Evolutionary conservation across 2,113 vertebrate species (phyloP), one percentile per base, ranked within the genome.

Genomic region (Phaethon lepturus): DNA sequence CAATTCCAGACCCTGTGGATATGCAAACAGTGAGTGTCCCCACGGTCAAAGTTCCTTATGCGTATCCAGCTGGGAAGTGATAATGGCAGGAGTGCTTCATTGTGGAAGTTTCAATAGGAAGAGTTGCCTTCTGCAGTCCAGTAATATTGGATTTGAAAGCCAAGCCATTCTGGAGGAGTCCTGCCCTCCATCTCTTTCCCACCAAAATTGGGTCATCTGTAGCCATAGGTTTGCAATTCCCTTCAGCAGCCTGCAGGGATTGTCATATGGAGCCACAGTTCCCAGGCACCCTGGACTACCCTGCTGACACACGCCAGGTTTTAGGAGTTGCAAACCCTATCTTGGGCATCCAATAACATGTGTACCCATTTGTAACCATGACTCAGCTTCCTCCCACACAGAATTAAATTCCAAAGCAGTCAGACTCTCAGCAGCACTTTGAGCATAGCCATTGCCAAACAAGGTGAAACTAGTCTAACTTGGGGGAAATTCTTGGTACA

Each of bases 351-450:
- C 38, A 63, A 72, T 16, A 38, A 66, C 33, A 49, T 23, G 2
- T 5, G 45, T 1, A 47, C 49, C 44, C 62, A 35, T 74, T 7
- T 53, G n/a, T 73, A 87, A 59, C 16, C 13, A 8, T 33, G 64
- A 85, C 52, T 68, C 83, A 81, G 38, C 80, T 78, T 62, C 69
- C 74, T 94, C 90, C 91, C 52, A 93, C 79, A 62, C 53, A 64
- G 45, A 83, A 49, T 47, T 60, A 76, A 82, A 79, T n/a, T 90
- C 74, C 79, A 59, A 68, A 73, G 33, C 18, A 69, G 49, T 7
- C 60, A 59, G 50, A 42, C 25, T 88, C 68, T 44, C 79, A 90
- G 85, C 28, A 93, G 72, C n/a, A 56, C 50, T 72, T 38, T 23
- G 31, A 92, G 67, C 35, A 45, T 1, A 73, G 60, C 72, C 56